Conservation (phyloP, 2,113 vertebrate genomes). For the Greenwoodochromis staneri region DNA sequence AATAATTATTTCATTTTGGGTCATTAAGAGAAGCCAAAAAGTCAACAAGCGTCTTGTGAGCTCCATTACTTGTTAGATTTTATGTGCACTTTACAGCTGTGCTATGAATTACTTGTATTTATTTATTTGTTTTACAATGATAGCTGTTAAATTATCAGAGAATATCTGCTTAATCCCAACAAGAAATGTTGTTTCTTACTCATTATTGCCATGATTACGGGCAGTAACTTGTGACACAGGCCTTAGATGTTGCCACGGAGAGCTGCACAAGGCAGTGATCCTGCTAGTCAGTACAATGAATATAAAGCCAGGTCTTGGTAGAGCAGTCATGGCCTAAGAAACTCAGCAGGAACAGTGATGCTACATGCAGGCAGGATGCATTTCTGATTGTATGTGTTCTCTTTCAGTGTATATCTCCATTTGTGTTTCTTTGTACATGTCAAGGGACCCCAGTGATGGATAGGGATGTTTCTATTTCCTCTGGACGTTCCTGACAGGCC, state of each 20-base stretch:
- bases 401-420: slow-evolving; percentile 17
- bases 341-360: slow-evolving; percentile 7
- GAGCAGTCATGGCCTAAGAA: slow-evolving; percentile 2
- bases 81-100: background rate
- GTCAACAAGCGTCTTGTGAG: background rate
- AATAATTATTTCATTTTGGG: background rate
- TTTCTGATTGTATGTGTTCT: slow-evolving; percentile 17
- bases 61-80: background rate
- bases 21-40: background rate
- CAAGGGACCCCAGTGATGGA: slow-evolving; percentile 66
- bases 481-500: slow-evolving; percentile 67
- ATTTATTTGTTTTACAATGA: background rate
- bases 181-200: background rate
- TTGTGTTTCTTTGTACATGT: slow-evolving; percentile 9
- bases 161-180: background rate
- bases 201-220: background rate
- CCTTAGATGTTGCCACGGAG: background rate
- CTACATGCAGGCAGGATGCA: background rate
- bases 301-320: background rate
- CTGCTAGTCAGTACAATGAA: background rate
- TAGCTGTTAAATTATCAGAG: background rate
- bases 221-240: background rate
- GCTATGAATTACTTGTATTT: background rate
- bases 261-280: background rate
- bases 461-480: slow-evolving; percentile 73